phyloP scores from a whole-genome alignment of 2,888 invertebrate species.

The Oligia fasciuncula region DNA sequence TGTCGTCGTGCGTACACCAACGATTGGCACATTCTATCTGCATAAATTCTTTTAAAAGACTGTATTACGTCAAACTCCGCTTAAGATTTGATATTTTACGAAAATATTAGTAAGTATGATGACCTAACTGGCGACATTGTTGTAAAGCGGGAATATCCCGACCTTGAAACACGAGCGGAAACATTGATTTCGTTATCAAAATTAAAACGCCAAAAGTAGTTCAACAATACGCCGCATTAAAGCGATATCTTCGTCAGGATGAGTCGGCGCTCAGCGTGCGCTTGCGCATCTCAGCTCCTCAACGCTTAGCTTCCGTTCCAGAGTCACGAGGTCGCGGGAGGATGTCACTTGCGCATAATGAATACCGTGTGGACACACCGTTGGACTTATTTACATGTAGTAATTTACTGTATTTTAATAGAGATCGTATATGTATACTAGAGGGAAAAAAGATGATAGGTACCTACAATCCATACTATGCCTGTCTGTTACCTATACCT shows the following conservation, averaged over 20 bases:
- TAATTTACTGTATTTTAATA: constrained; percentile 13
- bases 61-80: not conserved
- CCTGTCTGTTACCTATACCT: not conserved
- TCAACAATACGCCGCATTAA: not conserved
- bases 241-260: constrained; percentile 22
- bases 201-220: constrained; percentile 15
- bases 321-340: constrained; percentile 57
- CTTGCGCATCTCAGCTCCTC: constrained; percentile 52
- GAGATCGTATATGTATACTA: not conserved
- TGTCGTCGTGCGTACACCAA: not conserved
- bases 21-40: not conserved
- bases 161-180: constrained; percentile 29
- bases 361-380: constrained; percentile 58
- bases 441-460: not conserved
- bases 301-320: constrained; percentile 61
- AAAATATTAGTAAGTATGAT: not conserved
- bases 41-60: not conserved
- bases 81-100: not conserved
- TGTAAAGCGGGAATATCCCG: not conserved
- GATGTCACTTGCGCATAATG: constrained; percentile 66
- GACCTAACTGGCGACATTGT: not conserved
- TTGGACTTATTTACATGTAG: constrained; percentile 38
- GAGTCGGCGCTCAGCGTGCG: constrained; percentile 22
- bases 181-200: constrained; percentile 13
- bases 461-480: not conserved